These are phyloP conservation scores for Drosophila diplacantha DNA, from an alignment of 2,888 invertebrate genomes.

Conservation along the genomic window DNA sequence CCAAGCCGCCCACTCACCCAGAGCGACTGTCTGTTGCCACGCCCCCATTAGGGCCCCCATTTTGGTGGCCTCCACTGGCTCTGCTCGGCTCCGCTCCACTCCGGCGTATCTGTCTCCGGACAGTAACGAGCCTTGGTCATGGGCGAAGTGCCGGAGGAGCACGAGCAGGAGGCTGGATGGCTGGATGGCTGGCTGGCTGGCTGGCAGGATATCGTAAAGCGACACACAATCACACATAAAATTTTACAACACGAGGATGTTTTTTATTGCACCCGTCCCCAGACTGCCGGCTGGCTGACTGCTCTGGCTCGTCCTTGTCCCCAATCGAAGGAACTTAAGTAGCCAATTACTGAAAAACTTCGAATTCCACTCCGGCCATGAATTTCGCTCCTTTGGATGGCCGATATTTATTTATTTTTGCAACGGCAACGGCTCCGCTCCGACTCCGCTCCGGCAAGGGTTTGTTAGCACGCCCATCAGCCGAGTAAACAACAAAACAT, in stretches of 20 bases:
- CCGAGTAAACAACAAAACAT: slow-evolving; percentile 64
- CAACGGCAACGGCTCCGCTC: not conserved
- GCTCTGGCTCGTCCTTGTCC: slow-evolving; percentile 23
- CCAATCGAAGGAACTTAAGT: slow-evolving; percentile 68
- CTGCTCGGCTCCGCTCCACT: slow-evolving; percentile 13
- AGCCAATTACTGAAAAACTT: slow-evolving; percentile 69
- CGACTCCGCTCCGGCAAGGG: slow-evolving; percentile 19
- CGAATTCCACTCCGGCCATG: slow-evolving; percentile 55
- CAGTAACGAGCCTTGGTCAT: slow-evolving; percentile 61
- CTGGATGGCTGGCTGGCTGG: slow-evolving; percentile 16
- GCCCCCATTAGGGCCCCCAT: slow-evolving; percentile 8
- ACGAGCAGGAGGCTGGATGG: slow-evolving; percentile 2
- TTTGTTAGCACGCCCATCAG: slow-evolving; percentile 53
- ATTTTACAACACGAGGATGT: slow-evolving; percentile 71
- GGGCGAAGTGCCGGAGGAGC: slow-evolving; percentile 15
- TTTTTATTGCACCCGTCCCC: slow-evolving; percentile 63
- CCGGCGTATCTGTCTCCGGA: slow-evolving; percentile 49
- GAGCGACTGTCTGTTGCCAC: slow-evolving; percentile 10
- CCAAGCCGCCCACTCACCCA: slow-evolving; percentile 8
- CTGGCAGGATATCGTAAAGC: slow-evolving; percentile 70
- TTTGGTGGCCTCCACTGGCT: slow-evolving; percentile 18
- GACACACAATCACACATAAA: slow-evolving; percentile 72
- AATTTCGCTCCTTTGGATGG: slow-evolving; percentile 47
- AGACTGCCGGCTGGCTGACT: slow-evolving; percentile 15
- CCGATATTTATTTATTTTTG: slow-evolving; percentile 8